Conservation (phyloP, 1,140 invertebrate species). For the Bombus sibiricus region DNA sequence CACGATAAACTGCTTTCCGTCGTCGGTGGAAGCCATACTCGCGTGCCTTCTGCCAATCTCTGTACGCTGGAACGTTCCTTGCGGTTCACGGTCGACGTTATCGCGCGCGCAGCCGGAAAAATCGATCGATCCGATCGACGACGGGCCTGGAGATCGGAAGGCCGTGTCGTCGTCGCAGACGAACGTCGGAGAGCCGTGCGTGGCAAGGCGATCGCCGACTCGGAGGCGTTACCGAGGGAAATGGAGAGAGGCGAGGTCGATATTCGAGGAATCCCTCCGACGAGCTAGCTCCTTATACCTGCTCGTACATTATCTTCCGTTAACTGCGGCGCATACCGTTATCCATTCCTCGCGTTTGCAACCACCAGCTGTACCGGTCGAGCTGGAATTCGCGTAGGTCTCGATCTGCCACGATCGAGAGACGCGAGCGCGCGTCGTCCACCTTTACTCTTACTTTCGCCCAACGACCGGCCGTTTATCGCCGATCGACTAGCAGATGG, state of each 20-base stretch:
- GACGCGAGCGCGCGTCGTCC: conserved; percentile 1
- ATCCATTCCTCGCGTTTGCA: conserved; percentile 56
- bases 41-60: not conserved
- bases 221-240: not conserved
- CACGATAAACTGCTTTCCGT: conserved; percentile 21
- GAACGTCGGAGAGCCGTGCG: not conserved
- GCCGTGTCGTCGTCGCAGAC: not conserved
- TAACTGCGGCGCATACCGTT: conserved; percentile 69
- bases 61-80: conserved; percentile 1
- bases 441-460: conserved; percentile 73
- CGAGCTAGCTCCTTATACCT: conserved; percentile 16
- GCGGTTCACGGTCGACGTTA: conserved; percentile 36
- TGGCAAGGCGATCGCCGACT: not conserved
- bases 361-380: conserved; percentile 36
- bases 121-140: not conserved
- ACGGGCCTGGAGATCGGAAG: not conserved
- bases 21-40: conserved; percentile 44
- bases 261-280: conserved; percentile 31
- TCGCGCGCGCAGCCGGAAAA: not conserved
- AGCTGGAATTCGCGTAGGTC: conserved; percentile 70
- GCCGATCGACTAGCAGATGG: conserved; percentile 37
- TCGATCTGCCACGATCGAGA: conserved; percentile 73
- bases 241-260: conserved; percentile 45
- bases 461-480: conserved; percentile 56
- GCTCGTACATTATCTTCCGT: conserved; percentile 69